These are phyloP conservation scores for Crambe crambe DNA, from an alignment of 37 sponge, comb jelly and placozoan species.

Conservation along the genomic window DNA sequence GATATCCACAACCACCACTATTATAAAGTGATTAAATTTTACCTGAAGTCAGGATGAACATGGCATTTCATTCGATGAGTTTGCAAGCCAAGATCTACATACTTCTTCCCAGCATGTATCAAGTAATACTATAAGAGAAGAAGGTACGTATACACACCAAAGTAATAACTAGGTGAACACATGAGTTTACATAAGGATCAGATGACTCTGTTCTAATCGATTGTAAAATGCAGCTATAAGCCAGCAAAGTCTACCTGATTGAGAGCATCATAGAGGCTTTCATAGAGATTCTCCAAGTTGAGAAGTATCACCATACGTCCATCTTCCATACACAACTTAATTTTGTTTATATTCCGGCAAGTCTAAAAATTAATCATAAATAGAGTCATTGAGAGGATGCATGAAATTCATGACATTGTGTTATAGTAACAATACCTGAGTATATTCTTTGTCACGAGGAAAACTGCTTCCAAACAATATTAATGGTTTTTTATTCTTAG, in stretches of 20 bases:
- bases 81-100: conserved; percentile 85
- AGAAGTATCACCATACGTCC: conserved; percentile 68
- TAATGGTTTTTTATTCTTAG: conserved; percentile 25
- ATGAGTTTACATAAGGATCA: too few relatives aligned
- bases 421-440: conserved; percentile 42
- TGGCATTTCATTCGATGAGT: conserved; percentile 78
- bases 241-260: background rate
- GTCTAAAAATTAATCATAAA: conserved; percentile 14
- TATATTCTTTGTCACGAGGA: conserved; percentile 84
- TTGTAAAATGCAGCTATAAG: background rate
- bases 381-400: too few relatives aligned
- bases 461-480: conserved; percentile 86
- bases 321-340: conserved; percentile 83
- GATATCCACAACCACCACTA: too few relatives aligned
- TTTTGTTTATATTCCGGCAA: conserved; percentile 77
- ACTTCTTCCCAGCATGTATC: conserved; percentile 40
- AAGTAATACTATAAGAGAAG: too few relatives aligned
- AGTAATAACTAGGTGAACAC: too few relatives aligned
- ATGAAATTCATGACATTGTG: background rate
- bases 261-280: too few relatives aligned
- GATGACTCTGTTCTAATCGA: too few relatives aligned
- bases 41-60: conserved; percentile 73
- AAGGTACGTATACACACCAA: too few relatives aligned
- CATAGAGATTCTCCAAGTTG: too few relatives aligned
- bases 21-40: too few relatives aligned